Evolutionary conservation across 2,797 vertebrate species (phyloP), one percentile per base, ranked within the genome.

Genomic region (Percopsis omiscomaycus): DNA sequence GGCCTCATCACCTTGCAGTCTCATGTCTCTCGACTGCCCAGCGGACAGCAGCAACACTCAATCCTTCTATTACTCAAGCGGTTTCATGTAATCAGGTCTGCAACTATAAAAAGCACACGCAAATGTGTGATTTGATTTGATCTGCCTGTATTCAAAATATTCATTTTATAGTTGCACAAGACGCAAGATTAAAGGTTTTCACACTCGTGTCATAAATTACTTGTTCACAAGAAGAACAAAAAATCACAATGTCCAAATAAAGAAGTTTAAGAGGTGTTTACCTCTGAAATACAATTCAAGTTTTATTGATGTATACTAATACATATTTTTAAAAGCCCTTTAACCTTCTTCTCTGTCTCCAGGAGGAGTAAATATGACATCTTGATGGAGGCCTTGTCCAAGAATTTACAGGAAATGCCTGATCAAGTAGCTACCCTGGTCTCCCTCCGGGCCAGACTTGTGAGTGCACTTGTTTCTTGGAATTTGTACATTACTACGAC

Each of bases 361-460:
- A 99, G 98, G 92, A 92, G 95, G 76, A 95, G 90, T 73, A 98
- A 96, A 63, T 97, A 98, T 0, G 95, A 98, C 71, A 90, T 97
- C 61, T 89, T 99, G 73, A 95, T 96, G 94, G 96, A 99, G 89
- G 88, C 87, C 4, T 86, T 94, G 22, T 98, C 95, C 0, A 87
- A 85, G 62, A 55, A 94, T 15, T 91, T 99, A 44, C 91, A 89
- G 63, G 83, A 89, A 2, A 77, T 86, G 9, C 93, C 89, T 3
- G 87, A 89, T 68, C 93, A 93, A 63, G 87, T 92, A 0, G 87
- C 91, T 70, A 90, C 94, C 0, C 72, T 97, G 65, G 69, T 87
- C 45, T 87, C 88, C 57, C 75, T 98, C 71, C 89, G 91, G 71
- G 89, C 95, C 3, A 92, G 95, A 10, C 64, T 98, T 86, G 97